Base-by-base conservation (phyloP, 1,140 invertebrate genomes). In the Drosophila gunungcola region DNA sequence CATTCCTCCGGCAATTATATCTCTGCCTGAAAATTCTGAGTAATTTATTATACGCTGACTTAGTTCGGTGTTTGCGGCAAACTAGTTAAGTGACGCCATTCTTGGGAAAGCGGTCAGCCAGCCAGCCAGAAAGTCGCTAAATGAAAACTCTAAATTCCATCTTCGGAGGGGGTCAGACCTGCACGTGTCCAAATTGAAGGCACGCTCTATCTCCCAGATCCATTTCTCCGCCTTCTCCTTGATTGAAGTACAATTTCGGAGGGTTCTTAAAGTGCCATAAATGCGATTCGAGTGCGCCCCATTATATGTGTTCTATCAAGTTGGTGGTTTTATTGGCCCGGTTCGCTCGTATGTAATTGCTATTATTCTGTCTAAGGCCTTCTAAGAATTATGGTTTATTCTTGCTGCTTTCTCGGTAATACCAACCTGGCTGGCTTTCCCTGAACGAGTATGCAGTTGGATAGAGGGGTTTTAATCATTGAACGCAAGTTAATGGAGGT, bases 111-210 rank as follows among this genome's bases (percentile, higher is more conserved):
- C 48, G 54, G 41, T 43, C 41, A 51, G 27, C 36, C 13, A 34
- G 29, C 48, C 48, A 48, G 25, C 27, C 46, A 16, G 48, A 32
- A 51, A 51, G 29, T 12, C 16, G 55, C 70, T 54, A 85, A 80
- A 58, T 81, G 78, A 78, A 65, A 82, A 80, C 73, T 77, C 65
- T 27, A 65, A 80, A 72, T 53, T 60, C 46, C 57, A 79, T 69
- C 62, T 46, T 25, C 53, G 4, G 34, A 60, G 34, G 16, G 16
- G 54, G 69, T 27, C 42, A 57, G 52, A 72, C 45, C 48, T 85
- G 82, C 82, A 88, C 82, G 82, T 88, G 82, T 82, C 78, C 54
- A 78, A 82, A 85, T 85, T 88, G 83, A 81, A 75, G 82, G 79
- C 82, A 86, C 83, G 57, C 82, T 82, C 78, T 60, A 36, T 49